Evolutionary conservation across 1,140 invertebrate genomes (phyloP).

Genomic region (Ostrea denselamellosa): DNA sequence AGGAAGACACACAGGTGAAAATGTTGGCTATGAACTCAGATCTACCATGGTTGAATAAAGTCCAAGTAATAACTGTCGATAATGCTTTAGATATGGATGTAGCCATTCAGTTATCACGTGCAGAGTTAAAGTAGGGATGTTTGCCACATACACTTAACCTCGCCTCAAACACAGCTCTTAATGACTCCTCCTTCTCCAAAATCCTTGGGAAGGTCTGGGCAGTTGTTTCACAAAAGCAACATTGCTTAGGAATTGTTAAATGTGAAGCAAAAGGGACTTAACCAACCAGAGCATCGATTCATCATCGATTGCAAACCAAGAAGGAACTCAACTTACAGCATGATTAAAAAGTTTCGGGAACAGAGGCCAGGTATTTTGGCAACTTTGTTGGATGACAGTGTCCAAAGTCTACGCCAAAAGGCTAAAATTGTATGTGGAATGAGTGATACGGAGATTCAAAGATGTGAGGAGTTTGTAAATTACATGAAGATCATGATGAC

Average conservation of each 20-base stretch:
- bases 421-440: neutral
- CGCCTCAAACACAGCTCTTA: neutral
- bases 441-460: neutral
- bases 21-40: neutral
- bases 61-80: neutral
- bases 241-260: neutral
- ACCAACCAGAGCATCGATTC: neutral
- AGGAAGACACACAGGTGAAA: neutral
- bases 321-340: neutral
- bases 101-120: neutral
- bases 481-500: neutral
- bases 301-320: neutral
- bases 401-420: neutral
- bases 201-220: neutral
- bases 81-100: neutral
- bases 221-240: neutral
- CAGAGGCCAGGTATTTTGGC: neutral
- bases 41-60: neutral
- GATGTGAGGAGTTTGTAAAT: neutral
- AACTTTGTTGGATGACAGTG: neutral
- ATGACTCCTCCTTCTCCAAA: neutral
- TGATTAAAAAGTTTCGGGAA: too few relatives aligned
- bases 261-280: neutral
- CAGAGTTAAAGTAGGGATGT: neutral
- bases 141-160: conserved; percentile 8